A percentile compares a stretch with the other conserved stretches of the same genome.
These are phyloP conservation scores for Zootoca vivipara DNA, from an alignment of 2,113 vertebrate genomes.

Conservation along the genomic window DNA sequence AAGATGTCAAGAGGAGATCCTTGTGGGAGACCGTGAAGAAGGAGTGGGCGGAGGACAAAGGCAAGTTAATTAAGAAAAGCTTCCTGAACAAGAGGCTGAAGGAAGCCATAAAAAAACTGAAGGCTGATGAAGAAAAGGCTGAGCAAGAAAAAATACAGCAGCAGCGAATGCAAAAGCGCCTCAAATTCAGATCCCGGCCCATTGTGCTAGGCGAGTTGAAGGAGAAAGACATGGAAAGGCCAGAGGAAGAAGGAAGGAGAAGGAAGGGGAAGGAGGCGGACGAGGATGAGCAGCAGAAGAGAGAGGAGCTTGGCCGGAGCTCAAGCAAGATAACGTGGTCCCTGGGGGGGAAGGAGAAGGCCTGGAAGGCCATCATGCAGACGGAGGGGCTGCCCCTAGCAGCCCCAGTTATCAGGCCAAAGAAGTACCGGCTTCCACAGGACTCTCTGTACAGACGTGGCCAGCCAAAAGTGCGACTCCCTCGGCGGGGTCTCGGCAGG, in stretches of 20 bases:
- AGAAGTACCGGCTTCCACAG: not conserved
- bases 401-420: not conserved
- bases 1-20: not conserved
- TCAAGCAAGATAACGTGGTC: not conserved
- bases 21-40: not conserved
- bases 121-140: accelerated
- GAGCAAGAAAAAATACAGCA: accelerated
- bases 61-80: no score
- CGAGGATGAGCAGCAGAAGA: no score
- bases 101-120: accelerated
- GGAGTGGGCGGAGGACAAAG: not conserved
- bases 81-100: not conserved
- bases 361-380: not conserved
- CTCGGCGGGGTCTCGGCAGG: not conserved
- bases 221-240: accelerated
- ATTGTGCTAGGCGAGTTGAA: not conserved
- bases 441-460: not conserved
- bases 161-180: not conserved
- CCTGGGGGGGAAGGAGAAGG: accelerated
- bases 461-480: not conserved
- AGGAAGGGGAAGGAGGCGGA: not conserved
- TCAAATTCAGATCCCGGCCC: not conserved
- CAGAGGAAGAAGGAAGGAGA: no score
- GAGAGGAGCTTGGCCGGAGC: accelerated
- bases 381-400: not conserved